Evolutionary conservation across 1,140 invertebrate genomes (phyloP).

Genomic region (Cardiocondyla obscurior): DNA sequence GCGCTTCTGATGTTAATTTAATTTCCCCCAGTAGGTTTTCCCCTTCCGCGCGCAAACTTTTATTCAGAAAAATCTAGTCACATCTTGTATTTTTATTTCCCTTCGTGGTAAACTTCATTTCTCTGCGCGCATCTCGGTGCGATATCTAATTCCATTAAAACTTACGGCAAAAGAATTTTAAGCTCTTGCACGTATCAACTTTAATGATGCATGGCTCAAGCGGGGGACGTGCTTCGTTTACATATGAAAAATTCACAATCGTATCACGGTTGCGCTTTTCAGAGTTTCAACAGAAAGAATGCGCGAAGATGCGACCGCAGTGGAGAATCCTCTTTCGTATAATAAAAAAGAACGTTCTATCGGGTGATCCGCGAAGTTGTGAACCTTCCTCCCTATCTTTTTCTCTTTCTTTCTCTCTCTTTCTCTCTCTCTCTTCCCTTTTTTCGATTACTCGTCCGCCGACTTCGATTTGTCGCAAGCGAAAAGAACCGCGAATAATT

Average conservation of each 20-base stretch:
- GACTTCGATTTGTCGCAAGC: neutral
- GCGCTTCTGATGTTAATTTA: neutral
- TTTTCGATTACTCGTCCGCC: neutral
- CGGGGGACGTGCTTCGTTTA: neutral
- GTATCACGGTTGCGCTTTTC: neutral
- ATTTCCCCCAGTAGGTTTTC: neutral
- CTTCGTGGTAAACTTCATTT: neutral
- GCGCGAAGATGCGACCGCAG: neutral
- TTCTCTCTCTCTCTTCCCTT: neutral
- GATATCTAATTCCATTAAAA: constrained; percentile 35
- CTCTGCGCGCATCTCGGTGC: neutral
- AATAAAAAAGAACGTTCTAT: neutral
- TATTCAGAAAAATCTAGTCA: constrained; percentile 23
- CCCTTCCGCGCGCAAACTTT: neutral
- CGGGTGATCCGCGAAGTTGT: neutral
- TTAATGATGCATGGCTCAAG: constrained; percentile 6
- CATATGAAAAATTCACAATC: neutral
- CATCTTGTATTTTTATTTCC: constrained; percentile 15
- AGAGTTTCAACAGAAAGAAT: neutral
- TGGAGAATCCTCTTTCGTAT: neutral
- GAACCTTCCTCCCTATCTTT: neutral
- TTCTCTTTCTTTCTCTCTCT: neutral
- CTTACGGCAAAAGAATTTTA: constrained; percentile 33
- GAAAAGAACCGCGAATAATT: neutral
- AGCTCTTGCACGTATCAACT: constrained; percentile 2